Evolutionary conservation across 2,888 invertebrate species (phyloP).

Genomic region (Noctua pronuba): DNA sequence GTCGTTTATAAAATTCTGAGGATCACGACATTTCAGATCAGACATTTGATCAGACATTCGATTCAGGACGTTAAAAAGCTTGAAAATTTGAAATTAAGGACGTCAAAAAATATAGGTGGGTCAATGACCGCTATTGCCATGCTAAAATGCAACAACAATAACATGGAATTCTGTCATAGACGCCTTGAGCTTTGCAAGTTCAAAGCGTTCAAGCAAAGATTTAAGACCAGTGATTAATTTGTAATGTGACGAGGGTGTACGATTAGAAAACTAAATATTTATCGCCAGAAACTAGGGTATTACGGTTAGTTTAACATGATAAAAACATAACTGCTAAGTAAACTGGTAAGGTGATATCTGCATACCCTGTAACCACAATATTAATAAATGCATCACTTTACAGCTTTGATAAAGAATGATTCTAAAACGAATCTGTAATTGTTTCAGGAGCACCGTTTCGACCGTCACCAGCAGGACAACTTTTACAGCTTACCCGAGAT

Average conservation of each 20-base stretch:
- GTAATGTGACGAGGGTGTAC: neutral
- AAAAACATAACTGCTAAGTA: neutral
- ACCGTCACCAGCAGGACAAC: conserved; percentile 30
- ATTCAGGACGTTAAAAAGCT: neutral
- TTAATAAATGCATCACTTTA: neutral
- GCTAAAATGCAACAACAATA: neutral
- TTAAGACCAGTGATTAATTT: neutral
- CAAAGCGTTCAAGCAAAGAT: no score
- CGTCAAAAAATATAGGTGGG: neutral
- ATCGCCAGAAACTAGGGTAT: neutral
- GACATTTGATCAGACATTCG: no score
- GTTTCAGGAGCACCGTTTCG: conserved; percentile 54
- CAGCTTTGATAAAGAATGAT: neutral
- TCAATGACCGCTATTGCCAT: neutral
- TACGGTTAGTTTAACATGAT: neutral
- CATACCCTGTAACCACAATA: neutral
- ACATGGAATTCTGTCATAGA: neutral
- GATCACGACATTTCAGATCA: neutral
- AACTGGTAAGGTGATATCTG: neutral
- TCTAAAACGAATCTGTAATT: conserved; percentile 16
- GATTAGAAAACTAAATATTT: neutral
- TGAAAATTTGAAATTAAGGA: neutral
- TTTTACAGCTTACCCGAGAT: conserved; percentile 42
- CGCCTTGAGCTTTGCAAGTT: no score
- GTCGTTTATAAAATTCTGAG: neutral